phyloP scores from a whole-genome alignment of 1,140 invertebrate genomes.

The Heliothis virescens region DNA sequence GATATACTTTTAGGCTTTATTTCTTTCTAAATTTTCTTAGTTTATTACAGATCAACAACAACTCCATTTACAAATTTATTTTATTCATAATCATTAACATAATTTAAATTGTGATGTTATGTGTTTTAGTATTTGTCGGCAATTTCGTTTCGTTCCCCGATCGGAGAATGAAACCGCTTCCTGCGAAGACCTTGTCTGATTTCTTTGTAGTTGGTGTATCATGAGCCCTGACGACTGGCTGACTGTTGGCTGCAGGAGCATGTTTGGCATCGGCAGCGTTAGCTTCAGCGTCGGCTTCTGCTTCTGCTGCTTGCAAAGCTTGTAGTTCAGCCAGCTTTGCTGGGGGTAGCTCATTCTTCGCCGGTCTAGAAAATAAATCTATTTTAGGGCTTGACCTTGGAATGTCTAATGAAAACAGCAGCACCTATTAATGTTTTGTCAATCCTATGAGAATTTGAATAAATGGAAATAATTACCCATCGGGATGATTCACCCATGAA shows the following conservation, averaged over 20 bases:
- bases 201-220: conserved; percentile 42
- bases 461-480: conserved; percentile 66
- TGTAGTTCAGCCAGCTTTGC: conserved; percentile 35
- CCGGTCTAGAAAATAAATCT: conserved; percentile 60
- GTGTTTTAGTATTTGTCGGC: neutral
- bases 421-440: no score
- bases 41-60: no score
- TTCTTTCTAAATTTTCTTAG: no score
- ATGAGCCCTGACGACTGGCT: conserved; percentile 54
- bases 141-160: conserved; percentile 51
- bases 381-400: neutral
- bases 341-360: conserved; percentile 64
- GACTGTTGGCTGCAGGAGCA: conserved; percentile 8
- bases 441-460: neutral
- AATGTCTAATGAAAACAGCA: neutral
- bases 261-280: neutral
- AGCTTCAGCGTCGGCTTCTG: neutral
- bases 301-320: conserved; percentile 49
- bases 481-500: conserved; percentile 76
- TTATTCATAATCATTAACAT: conserved; percentile 1
- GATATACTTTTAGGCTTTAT: no score
- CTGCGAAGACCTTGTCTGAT: conserved; percentile 66
- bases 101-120: conserved; percentile 2
- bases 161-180: conserved; percentile 67
- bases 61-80: neutral